Evolutionary conservation across 2,888 invertebrate species (phyloP), one percentile per base, ranked within the genome.

Genomic region (Drosophila rellima): DNA sequence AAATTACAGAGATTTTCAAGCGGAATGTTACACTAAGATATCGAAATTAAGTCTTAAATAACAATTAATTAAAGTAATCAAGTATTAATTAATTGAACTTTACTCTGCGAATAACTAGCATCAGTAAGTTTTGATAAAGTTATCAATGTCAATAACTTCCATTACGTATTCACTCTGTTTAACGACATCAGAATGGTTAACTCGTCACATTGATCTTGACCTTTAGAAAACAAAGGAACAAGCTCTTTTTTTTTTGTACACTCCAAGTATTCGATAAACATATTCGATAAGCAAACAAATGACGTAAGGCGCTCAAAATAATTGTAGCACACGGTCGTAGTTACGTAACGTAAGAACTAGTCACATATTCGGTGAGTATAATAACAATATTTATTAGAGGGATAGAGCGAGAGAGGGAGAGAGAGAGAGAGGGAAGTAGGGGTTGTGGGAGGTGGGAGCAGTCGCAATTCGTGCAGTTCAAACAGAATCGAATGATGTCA

Each of bases 401-500:
- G n/a, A 42, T 2, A n/a, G 37, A 6, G 10, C 10, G 20, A 7
- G 31, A 15, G 26, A 6, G 48, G 0, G 17, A 7, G 11, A 23
- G 3, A n/a, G 23, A 33, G 5, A 3, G 37, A 37, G 37, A 8
- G 15, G 7, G 15, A 37, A 15, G 7, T 7, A 15, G 17, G 11
- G 33, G n/a, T n/a, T n/a, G n/a, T n/a, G 15, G n/a, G n/a, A 39
- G 15, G 13, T 17, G 29, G n/a, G 33, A 60, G 50, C n/a, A n/a
- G n/a, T n/a, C n/a, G 26, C 26, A 26, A 26, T 26, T 26, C 26
- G 26, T 26, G 26, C 26, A 35, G 35, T 50, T 54, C 51, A 66
- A 78, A 75, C 66, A 66, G 59, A 62, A 67, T 26, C 51, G 39
- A 78, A 70, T 69, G 74, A 74, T 79, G 79, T 81, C 78, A 79